Base-by-base conservation (phyloP, 2,113 vertebrate species). In the Erythrolamprus reginae region DNA sequence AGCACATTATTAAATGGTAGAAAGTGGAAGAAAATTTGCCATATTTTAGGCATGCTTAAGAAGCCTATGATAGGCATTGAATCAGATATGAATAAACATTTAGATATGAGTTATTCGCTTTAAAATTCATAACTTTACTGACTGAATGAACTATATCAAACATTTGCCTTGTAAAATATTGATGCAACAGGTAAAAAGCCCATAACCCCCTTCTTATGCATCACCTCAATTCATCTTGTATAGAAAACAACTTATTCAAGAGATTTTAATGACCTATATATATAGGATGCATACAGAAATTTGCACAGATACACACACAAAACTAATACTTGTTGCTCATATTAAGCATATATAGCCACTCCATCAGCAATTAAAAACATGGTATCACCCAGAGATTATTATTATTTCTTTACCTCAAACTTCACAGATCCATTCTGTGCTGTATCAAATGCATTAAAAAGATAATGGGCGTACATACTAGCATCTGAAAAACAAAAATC, bases 401-500 rank as follows among this genome's bases (percentile, higher is more conserved):
- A 90, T 4, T 8, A 77, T 21, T 52, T 45, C 47, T 38, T 96
- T 96, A 99, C 99, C 98, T 99, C 99, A 12, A 99, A 99, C 94
- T 98, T 99, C 92, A 99, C 98, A 0, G 98, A 99, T 93, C 98
- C 99, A 0, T 96, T 98, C 45, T 98, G 97, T 12, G 97, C 97
- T 5, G 98, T 97, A 97, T 99, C 99, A 28, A 99, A 99, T 0
- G 99, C 98, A 0, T 99, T 99, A 94, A 99, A 99, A 95, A 99
- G 98, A 97, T 98, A 99, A 96, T 99, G 99, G 2, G 99, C 99
- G 0, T 99, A 99, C 88, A 96, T 98, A 95, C 98, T 99, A 93
- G 99, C 99, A 94, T 99, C 99, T 99, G 97, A 70, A 96, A 96
- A 83, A 95, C 86, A 94, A 91, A 92, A 92, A 93, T 55, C 38